Conservation (phyloP, 2,113 vertebrate genomes). For the Martes martes region DNA sequence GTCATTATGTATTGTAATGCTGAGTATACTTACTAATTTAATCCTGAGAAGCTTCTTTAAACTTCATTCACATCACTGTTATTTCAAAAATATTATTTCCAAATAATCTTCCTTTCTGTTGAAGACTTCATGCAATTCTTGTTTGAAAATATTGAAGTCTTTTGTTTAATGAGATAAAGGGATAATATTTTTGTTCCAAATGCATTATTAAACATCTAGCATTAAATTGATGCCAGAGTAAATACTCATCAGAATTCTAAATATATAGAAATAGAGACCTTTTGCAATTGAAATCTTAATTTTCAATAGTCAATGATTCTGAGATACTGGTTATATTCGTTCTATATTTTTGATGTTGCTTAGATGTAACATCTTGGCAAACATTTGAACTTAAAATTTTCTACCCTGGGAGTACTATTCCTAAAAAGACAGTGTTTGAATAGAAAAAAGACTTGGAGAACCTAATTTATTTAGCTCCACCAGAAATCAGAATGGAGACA, state of each 20-base stretch:
- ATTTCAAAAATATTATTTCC: constrained; percentile 37
- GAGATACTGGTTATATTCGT: background rate
- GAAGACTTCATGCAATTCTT: background rate
- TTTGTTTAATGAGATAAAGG: background rate
- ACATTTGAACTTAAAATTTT: background rate
- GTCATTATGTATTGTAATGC: constrained; percentile 35
- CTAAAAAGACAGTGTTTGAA: background rate
- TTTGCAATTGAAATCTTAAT: background rate
- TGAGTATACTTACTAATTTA: constrained; percentile 38
- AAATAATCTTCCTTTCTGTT: constrained; percentile 10
- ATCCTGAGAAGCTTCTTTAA: constrained; percentile 5
- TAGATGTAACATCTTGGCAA: background rate
- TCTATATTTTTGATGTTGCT: background rate
- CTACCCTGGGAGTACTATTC: background rate
- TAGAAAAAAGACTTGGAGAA: background rate
- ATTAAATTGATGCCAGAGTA: background rate
- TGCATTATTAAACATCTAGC: background rate
- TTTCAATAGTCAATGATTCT: background rate
- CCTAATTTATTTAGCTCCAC: background rate
- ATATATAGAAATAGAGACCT: background rate
- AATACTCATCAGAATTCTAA: background rate
- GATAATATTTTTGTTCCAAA: background rate
- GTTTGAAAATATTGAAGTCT: background rate
- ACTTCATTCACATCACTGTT: background rate
- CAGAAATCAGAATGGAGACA: background rate